Base-by-base conservation (phyloP, 2,888 invertebrate genomes). In the Neoitamus cyanurus region DNA sequence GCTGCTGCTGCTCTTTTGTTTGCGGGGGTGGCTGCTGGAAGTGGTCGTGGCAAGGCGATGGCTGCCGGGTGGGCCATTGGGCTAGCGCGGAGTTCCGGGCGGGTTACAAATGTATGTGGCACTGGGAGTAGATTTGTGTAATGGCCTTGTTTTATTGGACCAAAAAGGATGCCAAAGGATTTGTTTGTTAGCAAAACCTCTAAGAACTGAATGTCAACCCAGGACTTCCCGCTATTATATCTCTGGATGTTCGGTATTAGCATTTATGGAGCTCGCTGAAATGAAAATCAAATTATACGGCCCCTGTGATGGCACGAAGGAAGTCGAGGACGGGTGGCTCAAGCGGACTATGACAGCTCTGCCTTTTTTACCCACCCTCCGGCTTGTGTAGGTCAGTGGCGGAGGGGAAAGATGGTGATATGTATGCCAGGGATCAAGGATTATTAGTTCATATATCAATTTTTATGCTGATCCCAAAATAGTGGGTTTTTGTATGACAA, bases 81-180 rank as follows among this genome's bases (percentile, higher is more conserved):
- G 58, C 58, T 11, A 58, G 20, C 58, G 58, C 58, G 15, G 58
- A 58, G 58, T 58, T 58, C 58, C 58, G 58, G 58, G 58, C 58
- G 58, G 25, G 58, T 58, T 58, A 58, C 58, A 58, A 58, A 72
- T 83, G 83, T 83, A 42, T 83, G 34, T 72, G 83, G 30, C 69
- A 42, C 69, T 75, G 83, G 84, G 84, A 86, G 86, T 86, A 86
- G 86, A 86, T 86, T 86, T 86, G 86, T 86, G 86, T 85, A 86
- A 86, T 86, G 83, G 85, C 85, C 85, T 84, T 85, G 85, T 86
- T 86, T 85, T 86, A 86, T 86, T 86, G 85, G 83, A 84, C 86
- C 84, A 86, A 85, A 86, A 84, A 82, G 80, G 73, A 80, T 80
- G 80, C 78, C 78, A 84, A 86, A 86, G 86, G 86, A 86, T 86